Conservation (phyloP, 2,797 vertebrate genomes). For the Geotrypetes seraphini region DNA sequence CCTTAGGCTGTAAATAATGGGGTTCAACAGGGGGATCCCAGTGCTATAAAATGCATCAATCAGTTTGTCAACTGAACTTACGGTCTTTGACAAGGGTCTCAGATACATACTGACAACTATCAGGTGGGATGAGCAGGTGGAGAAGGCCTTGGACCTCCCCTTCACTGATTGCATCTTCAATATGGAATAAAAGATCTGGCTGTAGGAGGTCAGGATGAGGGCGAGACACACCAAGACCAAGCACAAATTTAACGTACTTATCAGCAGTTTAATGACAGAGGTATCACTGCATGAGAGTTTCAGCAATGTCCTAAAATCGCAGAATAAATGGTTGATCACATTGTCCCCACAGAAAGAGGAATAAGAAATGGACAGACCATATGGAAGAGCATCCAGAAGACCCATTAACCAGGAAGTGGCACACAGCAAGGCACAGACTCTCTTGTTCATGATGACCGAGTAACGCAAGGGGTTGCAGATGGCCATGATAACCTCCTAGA, state of each 20-base stretch:
- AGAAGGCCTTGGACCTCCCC: constrained; percentile 4
- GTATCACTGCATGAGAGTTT: constrained; percentile 13
- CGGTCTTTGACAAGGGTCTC: no score
- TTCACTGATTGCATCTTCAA: not conserved
- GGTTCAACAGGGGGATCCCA: constrained; percentile 9
- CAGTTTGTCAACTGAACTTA: no score
- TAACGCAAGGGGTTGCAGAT: constrained; percentile 25
- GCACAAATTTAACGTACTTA: constrained; percentile 4
- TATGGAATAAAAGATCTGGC: not conserved
- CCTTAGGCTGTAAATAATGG: no score
- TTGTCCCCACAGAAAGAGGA: constrained; percentile 25
- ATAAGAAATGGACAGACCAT: constrained; percentile 10
- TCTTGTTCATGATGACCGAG: constrained; percentile 4
- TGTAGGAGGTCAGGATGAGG: constrained; percentile 4
- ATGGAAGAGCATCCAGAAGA: constrained; percentile 16
- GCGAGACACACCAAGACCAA: constrained; percentile 2
- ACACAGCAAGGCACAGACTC: not conserved
- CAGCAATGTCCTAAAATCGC: constrained; percentile 7
- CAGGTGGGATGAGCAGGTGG: constrained; percentile 14
- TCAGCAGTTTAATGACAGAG: not conserved
- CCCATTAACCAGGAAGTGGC: constrained; percentile 6
- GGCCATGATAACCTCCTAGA: no score
- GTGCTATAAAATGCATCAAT: constrained; percentile 9
- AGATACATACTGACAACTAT: constrained; percentile 15
- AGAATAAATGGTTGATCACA: constrained; percentile 24